Evolutionary conservation across 2,797 vertebrate genomes (phyloP).

Genomic region (Cossypha caffra): DNA sequence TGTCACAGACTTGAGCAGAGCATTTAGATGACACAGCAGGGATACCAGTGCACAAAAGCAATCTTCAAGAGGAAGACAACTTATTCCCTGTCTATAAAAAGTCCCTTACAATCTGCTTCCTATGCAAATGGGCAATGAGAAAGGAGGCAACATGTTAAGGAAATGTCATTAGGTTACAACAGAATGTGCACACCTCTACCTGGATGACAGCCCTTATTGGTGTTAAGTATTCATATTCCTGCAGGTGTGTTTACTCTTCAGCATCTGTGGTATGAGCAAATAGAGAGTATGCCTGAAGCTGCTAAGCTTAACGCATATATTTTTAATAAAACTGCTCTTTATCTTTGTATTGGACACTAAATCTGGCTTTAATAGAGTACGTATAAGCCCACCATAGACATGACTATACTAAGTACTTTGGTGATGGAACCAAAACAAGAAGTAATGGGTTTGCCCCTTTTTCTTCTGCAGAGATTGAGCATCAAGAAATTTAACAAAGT

Average conservation of each 20-base stretch:
- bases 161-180: neutral
- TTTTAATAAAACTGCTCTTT: neutral
- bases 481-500: neutral
- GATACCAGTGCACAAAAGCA: neutral
- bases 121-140: neutral
- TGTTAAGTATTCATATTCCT: neutral
- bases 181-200: neutral
- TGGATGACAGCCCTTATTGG: neutral
- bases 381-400: neutral
- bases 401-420: neutral
- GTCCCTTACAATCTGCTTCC: neutral
- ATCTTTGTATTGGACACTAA: neutral
- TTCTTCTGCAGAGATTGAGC: neutral
- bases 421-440: neutral
- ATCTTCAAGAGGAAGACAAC: neutral
- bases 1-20: neutral
- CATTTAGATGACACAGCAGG: neutral
- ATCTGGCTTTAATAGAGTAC: neutral
- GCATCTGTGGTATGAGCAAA: neutral
- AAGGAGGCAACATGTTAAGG: neutral
- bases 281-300: neutral
- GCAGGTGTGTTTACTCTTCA: neutral
- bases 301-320: neutral
- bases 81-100: neutral
- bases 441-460: neutral